These are phyloP conservation scores for Corella eumyota DNA, from an alignment of 23 tunicate species.

Conservation along the genomic window DNA sequence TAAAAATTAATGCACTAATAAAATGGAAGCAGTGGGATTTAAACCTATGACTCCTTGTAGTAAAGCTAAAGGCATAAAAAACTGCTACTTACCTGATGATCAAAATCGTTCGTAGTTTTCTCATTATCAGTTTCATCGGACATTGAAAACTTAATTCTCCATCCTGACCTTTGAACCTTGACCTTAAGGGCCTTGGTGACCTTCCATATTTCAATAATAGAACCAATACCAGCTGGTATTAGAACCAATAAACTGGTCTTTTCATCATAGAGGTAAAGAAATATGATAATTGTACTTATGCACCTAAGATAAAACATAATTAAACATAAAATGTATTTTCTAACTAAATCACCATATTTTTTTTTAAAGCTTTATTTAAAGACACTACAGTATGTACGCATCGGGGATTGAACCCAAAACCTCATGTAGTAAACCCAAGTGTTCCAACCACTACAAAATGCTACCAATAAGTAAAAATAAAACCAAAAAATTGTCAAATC, in stretches of 20 bases:
- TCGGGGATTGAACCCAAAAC: too few relatives aligned
- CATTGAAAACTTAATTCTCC: conserved; percentile 16
- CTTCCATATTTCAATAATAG: conserved; percentile 92
- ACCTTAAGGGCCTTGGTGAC: conserved; percentile 76
- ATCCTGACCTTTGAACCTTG: conserved; percentile 25
- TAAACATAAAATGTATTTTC: not conserved
- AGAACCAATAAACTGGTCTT: conserved; percentile 69
- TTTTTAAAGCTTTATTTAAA: not conserved
- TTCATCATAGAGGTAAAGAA: conserved; percentile 68
- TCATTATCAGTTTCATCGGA: conserved; percentile 31
- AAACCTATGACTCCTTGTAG: too few relatives aligned
- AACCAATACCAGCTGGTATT: conserved; percentile 79
- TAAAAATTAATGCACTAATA: too few relatives aligned
- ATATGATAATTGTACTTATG: conserved; percentile 79
- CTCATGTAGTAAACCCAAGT: not conserved
- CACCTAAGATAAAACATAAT: conserved; percentile 31
- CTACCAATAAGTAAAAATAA: not conserved
- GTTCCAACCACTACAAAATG: not conserved
- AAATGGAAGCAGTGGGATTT: too few relatives aligned
- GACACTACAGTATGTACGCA: too few relatives aligned
- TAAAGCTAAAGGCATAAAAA: too few relatives aligned
- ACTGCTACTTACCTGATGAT: conserved; percentile 63
- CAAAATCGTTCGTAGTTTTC: conserved; percentile 69
- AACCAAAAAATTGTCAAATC: too few relatives aligned
- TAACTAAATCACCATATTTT: not conserved